Conservation (phyloP, 2,797 vertebrate genomes). For the Rhodeus uyekii region DNA sequence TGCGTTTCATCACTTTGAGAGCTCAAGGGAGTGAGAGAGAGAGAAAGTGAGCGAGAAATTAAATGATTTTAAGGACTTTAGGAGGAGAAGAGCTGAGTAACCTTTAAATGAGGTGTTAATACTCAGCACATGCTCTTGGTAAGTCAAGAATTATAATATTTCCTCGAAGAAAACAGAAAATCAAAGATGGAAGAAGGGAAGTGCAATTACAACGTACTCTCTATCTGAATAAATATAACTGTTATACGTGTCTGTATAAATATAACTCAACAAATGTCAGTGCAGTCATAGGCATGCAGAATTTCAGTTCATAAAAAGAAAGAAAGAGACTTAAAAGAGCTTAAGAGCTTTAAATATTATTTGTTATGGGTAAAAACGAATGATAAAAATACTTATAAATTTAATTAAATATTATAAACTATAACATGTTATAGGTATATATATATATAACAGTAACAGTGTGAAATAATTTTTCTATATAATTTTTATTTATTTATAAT, state of each 20-base stretch:
- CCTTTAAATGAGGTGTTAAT: slow-evolving; percentile 48
- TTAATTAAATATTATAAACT: too few relatives aligned
- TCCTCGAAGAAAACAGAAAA: background rate
- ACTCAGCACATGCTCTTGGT: slow-evolving; percentile 13
- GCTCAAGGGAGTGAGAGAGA: slow-evolving; percentile 31
- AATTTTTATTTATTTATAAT: too few relatives aligned
- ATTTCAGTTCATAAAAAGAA: background rate
- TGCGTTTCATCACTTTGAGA: slow-evolving; percentile 76
- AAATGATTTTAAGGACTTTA: slow-evolving; percentile 34
- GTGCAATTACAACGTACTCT: background rate
- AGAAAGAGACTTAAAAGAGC: background rate
- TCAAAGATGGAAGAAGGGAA: background rate
- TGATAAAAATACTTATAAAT: too few relatives aligned
- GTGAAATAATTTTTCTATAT: too few relatives aligned
- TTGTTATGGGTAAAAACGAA: background rate
- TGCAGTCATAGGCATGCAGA: background rate
- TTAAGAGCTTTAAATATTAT: background rate
- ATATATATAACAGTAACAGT: too few relatives aligned
- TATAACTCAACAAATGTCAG: background rate
- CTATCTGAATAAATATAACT: background rate
- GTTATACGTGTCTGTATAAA: background rate
- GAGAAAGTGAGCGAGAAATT: slow-evolving; percentile 16
- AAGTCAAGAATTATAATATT: slow-evolving; percentile 1
- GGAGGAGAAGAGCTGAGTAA: slow-evolving; percentile 35
- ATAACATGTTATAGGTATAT: too few relatives aligned